These are phyloP conservation scores for Coenonympha glycerion DNA, from an alignment of 2,888 invertebrate genomes.

Conservation along the genomic window DNA sequence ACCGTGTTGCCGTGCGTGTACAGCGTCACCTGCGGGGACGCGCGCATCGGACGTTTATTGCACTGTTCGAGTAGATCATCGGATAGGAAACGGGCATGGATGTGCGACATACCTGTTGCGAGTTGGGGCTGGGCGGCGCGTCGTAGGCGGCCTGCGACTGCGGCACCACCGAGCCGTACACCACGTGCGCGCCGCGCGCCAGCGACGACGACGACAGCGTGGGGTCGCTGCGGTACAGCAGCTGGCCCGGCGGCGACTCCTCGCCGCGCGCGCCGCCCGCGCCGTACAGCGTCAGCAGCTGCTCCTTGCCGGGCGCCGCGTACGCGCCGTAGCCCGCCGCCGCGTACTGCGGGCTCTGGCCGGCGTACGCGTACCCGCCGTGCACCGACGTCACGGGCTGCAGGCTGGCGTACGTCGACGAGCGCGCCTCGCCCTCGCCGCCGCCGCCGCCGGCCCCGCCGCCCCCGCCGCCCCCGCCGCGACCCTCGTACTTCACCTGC, in stretches of 20 bases:
- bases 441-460: constrained; percentile 57
- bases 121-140: constrained; percentile 74
- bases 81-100: neutral
- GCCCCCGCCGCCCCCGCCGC: constrained; percentile 58
- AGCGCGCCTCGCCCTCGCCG: constrained; percentile 51
- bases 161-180: constrained; percentile 63
- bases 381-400: constrained; percentile 78
- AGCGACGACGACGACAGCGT: constrained; percentile 79
- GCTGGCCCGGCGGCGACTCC: constrained; percentile 73
- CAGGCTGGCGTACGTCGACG: constrained; percentile 77
- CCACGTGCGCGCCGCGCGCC: constrained; percentile 69
- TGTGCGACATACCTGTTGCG: constrained; percentile 65
- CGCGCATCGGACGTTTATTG: neutral
- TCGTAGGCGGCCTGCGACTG: constrained; percentile 71
- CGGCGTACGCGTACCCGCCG: constrained; percentile 54
- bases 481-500: constrained; percentile 65
- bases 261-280: constrained; percentile 52
- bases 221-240: constrained; percentile 80
- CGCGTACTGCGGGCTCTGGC: constrained; percentile 56
- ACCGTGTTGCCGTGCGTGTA: constrained; percentile 73
- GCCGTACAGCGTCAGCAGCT: constrained; percentile 44
- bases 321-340: constrained; percentile 41
- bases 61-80: too few relatives aligned
- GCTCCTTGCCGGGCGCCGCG: constrained; percentile 34
- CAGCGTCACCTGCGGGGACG: constrained; percentile 66